These are phyloP conservation scores for Parambassis ranga DNA, from an alignment of 2,797 vertebrate genomes.

Conservation along the genomic window DNA sequence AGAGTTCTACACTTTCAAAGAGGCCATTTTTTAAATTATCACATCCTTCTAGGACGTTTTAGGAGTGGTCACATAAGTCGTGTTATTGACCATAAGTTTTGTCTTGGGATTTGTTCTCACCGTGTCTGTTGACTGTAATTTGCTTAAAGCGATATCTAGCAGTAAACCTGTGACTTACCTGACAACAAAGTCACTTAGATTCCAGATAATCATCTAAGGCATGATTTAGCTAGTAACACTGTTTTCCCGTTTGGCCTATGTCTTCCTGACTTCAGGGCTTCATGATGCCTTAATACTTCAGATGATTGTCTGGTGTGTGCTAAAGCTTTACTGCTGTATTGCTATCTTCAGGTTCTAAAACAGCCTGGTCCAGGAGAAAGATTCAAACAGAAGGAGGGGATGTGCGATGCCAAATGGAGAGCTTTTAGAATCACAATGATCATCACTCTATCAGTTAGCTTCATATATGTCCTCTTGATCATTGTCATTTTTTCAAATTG, in stretches of 20 bases:
- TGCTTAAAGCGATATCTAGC: constrained; percentile 34
- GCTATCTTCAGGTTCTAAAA: constrained; percentile 16
- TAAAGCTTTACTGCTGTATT: constrained; percentile 34
- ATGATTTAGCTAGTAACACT: constrained; percentile 10
- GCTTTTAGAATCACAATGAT: constrained; percentile 35
- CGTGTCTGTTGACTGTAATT: constrained; percentile 9
- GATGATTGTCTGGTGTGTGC: background rate
- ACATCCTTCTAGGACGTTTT: background rate
- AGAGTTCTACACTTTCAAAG: constrained; percentile 18
- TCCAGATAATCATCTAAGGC: constrained; percentile 6
- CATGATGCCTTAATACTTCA: rapidly evolving
- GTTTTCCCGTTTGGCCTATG: rapidly evolving
- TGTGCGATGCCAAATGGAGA: constrained; percentile 28
- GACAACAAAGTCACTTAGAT: constrained; percentile 27
- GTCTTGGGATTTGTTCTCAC: background rate
- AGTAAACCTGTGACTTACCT: constrained; percentile 38
- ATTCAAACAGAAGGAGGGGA: background rate
- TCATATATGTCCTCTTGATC: background rate
- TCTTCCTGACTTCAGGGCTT: rapidly evolving
- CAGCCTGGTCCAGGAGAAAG: constrained; percentile 21
- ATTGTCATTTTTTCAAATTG: background rate
- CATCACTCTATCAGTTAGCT: background rate
- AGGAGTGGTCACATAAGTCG: background rate
- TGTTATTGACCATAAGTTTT: rapidly evolving
- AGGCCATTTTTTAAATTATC: constrained; percentile 2